phyloP scores from a whole-genome alignment of 2,113 vertebrate genomes.

The Myotis lucifugus region DNA sequence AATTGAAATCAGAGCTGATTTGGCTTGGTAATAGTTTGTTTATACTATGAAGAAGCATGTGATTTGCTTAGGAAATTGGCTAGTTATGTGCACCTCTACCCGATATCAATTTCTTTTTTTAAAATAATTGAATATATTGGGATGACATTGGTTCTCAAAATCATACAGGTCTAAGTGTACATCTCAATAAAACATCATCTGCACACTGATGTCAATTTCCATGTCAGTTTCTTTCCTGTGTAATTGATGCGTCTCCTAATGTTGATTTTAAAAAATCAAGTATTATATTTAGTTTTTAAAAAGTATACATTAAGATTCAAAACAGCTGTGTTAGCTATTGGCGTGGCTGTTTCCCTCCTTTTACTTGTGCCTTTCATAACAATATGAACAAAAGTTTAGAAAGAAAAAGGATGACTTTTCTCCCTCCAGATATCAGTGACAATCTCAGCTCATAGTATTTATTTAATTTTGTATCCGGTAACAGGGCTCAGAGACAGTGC shows the following conservation, averaged over 20 bases:
- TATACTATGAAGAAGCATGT: not conserved
- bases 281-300: conserved; percentile 51
- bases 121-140: too few relatives aligned
- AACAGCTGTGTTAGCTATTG: conserved; percentile 67
- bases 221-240: not conserved
- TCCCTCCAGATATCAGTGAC: not conserved
- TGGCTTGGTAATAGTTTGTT: not conserved
- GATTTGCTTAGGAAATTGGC: not conserved
- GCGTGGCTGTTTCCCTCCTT: not conserved
- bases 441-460: not conserved
- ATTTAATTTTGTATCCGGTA: not conserved
- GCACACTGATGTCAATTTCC: not conserved
- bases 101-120: not conserved
- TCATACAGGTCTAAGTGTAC: too few relatives aligned
- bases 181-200: too few relatives aligned
- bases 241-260: conserved; percentile 16
- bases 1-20: not conserved
- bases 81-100: not conserved
- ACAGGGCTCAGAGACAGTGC: not conserved
- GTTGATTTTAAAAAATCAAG: not conserved
- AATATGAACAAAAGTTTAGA: conserved; percentile 48
- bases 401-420: conserved; percentile 42
- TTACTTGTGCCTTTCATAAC: not conserved
- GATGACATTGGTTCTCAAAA: too few relatives aligned
- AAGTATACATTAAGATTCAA: not conserved